Base-by-base conservation (phyloP, 2,888 invertebrate genomes). In the Cyrtodaria siliqua region DNA sequence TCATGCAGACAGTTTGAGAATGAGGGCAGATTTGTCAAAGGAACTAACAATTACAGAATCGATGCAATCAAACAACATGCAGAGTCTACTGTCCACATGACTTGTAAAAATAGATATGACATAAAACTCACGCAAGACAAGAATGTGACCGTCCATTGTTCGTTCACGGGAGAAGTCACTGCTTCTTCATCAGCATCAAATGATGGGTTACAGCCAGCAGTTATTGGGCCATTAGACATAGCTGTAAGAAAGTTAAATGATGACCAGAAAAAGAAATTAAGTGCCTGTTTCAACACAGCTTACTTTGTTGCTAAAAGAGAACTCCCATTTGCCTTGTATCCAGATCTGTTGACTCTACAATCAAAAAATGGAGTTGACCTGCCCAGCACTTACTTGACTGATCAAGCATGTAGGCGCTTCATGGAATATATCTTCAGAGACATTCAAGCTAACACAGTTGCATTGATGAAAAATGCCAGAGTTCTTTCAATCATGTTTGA, bases 401-500 rank as follows among this genome's bases (percentile, higher is more conserved):
- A 72, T 24, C 59, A 59, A 57, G 69, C 75, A 16, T 79, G 74
- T 55, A 49, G 78, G 27, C 53, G 70, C n/a, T 74, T 79, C 53
- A 69, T 70, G 52, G 52, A 73, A 27, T 69, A 50, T 38, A 78
- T 68, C 29, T n/a, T 67, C 53, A 23, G 66, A 14, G 74, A 70
- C 70, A 71, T 77, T 20, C 57, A 62, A 49, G 29, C 50, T 16
- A 8, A 50, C 14, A 27, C 62, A n/a, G 40, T 29, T 23, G 12
- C 42, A 27, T n/a, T 53, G 3, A 1, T 68, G 3, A 63, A 55
- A 20, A 53, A 75, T 52, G 67, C 71, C 16, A 62, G 24, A 16
- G 66, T 70, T 12, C 38, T 67, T 27, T 73, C 73, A 3, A 64
- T 82, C 26, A 42, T 79, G 52, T 76, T 76, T 70, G 76, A 74